Evolutionary conservation across 2,888 invertebrate genomes (phyloP), one percentile per base, ranked within the genome.

Genomic region (Cactoblastis cactorum): DNA sequence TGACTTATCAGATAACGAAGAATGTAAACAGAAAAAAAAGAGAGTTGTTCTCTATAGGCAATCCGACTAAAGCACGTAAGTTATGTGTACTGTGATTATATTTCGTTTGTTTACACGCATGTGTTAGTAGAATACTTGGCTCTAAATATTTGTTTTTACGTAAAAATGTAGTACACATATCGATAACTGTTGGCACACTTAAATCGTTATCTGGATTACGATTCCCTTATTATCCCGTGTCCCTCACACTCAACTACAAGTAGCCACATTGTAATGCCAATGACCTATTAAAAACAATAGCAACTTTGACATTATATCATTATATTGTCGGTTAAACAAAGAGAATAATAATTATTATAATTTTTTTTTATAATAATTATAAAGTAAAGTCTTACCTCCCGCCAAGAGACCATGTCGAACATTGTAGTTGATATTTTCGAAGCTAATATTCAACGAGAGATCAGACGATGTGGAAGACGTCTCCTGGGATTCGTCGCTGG

Each of bases 401-500:
- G 75, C 77, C 39, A 92, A 81, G 55, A 92, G 65, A 54, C 92
- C 92, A 61, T 91, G 90, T 54, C 91, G 90, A 6, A 94, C 93
- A 17, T 88, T 88, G 73, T 94, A 94, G 43, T 90, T 91, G 53
- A 95, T 77, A 66, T 94, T 91, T 67, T 91, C 88, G 71, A 95
- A 95, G 56, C 92, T 91, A 60, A 95, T 89, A 69, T 93, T 92
- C 45, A 94, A 84, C 19, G 91, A 75, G 59, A 87, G 85, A 59
- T 87, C 88, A 1, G 76, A 70, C 6, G 84, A 77, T n/a, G 84
- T 75, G 41, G 87, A 86, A 37, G 72, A 77, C 11, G 84, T 84
- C 62, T 83, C 84, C 53, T 79, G 74, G 5, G 86, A 82, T 52
- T 84, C 83, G 60, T 87, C 86, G 62, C 76, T 73, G 53, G 76